Evolutionary conservation across 2,113 vertebrate species (phyloP).

Genomic region (Tor tambroides): DNA sequence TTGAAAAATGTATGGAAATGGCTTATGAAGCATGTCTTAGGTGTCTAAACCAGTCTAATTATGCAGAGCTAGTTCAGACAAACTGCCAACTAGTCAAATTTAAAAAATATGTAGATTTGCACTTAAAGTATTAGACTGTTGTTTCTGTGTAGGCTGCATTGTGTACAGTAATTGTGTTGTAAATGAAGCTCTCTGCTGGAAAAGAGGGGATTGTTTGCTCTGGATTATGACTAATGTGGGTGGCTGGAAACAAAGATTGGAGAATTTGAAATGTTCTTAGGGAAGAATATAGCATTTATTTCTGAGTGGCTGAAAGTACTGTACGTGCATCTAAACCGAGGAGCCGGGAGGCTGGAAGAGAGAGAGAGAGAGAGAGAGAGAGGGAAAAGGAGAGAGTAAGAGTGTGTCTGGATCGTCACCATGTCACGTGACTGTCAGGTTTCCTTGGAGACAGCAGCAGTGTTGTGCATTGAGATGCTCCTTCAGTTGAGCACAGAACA

Average conservation of each 20-base stretch:
- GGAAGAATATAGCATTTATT: background rate
- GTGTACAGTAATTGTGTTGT: background rate
- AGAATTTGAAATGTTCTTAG: background rate
- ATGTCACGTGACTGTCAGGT: conserved; percentile 77
- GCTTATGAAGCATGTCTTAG: background rate
- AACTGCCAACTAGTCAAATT: background rate
- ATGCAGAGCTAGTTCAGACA: background rate
- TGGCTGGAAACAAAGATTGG: conserved; percentile 4
- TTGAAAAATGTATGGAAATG: background rate
- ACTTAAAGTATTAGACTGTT: background rate
- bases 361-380: conserved; percentile 24
- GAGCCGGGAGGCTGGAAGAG: conserved; percentile 6
- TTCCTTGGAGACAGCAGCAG: conserved; percentile 84
- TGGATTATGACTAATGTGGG: conserved; percentile 13
- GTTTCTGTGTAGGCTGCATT: background rate
- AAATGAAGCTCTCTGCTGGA: background rate
- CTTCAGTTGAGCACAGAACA: conserved; percentile 69
- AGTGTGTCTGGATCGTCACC: conserved; percentile 66
- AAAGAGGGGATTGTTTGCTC: background rate
- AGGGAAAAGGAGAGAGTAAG: conserved; percentile 42
- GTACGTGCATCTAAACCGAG: conserved; percentile 25
- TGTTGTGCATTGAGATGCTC: conserved; percentile 77
- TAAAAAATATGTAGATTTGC: background rate
- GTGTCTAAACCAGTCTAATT: background rate
- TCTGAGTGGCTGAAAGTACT: background rate